phyloP scores from a whole-genome alignment of 2,888 invertebrate species.

The Pristionchus mayeri region DNA sequence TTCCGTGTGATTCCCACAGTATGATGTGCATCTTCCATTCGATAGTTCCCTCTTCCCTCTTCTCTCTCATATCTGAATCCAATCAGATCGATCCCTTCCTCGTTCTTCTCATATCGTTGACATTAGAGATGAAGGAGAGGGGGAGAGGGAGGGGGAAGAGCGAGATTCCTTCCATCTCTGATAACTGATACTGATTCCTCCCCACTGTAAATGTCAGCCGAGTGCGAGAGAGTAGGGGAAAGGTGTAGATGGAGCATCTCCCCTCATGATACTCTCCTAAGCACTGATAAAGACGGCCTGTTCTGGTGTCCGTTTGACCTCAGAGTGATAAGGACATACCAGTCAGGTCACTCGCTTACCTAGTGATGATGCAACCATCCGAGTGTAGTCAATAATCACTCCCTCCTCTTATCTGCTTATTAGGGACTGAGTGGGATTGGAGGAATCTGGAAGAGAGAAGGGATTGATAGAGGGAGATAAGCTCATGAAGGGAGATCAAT shows the following conservation, averaged over 20 bases:
- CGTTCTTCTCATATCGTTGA: conserved; percentile 39
- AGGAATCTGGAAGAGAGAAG: conserved; percentile 17
- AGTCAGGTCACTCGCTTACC: background rate
- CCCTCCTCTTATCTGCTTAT: conserved; percentile 30
- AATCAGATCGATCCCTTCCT: conserved; percentile 10
- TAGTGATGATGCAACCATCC: background rate
- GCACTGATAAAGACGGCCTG: background rate
- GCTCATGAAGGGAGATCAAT: background rate
- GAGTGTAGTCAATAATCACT: background rate
- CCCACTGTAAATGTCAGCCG: background rate
- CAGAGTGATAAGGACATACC: background rate
- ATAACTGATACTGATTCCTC: conserved; percentile 32
- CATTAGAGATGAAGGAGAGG: conserved; percentile 32
- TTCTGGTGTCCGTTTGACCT: background rate
- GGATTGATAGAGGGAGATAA: conserved; percentile 35
- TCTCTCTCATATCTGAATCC: background rate
- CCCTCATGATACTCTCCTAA: too few relatives aligned
- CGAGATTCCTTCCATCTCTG: conserved; percentile 21
- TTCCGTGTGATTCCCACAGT: too few relatives aligned
- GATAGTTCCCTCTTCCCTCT: background rate
- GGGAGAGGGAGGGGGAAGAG: background rate
- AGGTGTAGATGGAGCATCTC: background rate
- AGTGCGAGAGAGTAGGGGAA: background rate
- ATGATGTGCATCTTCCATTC: background rate
- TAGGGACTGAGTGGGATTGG: background rate